Percentiles rank a stretch among this genome's conserved stretches.
These are phyloP conservation scores for Columba janthina DNA, from an alignment of 2,113 vertebrate species.

Conservation along the genomic window DNA sequence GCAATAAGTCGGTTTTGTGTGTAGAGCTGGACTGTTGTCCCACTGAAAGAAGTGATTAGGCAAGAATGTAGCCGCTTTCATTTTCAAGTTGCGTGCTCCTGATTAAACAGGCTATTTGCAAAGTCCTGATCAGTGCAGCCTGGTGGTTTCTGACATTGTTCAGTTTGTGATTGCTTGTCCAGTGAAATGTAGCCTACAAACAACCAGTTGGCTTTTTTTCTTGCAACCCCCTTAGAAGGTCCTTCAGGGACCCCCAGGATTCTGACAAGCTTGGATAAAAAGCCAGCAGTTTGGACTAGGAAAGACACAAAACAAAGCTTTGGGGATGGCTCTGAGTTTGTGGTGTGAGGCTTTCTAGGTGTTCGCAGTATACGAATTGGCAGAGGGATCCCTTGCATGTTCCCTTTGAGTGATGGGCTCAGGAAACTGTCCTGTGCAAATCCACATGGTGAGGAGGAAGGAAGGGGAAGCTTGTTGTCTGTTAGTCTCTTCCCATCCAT, in stretches of 20 bases:
- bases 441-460: neutral
- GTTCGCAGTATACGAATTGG: rapidly evolving
- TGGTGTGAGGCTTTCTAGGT: neutral
- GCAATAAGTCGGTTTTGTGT: neutral
- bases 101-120: neutral
- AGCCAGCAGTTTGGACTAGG: neutral
- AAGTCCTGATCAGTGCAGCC: neutral
- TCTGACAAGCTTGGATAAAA: neutral
- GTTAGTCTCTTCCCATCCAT: neutral
- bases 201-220: neutral
- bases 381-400: neutral
- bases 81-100: neutral
- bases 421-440: neutral
- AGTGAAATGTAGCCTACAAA: neutral
- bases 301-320: neutral
- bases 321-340: neutral
- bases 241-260: neutral
- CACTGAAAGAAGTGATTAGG: neutral
- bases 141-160: neutral
- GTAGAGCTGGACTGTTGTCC: neutral
- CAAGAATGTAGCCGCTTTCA: neutral
- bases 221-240: neutral
- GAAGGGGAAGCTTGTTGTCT: neutral
- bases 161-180: neutral
- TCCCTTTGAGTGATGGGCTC: neutral